Evolutionary conservation across 2,113 vertebrate genomes (phyloP), one percentile per base, ranked within the genome.

Genomic region (Dicaeum eximium): DNA sequence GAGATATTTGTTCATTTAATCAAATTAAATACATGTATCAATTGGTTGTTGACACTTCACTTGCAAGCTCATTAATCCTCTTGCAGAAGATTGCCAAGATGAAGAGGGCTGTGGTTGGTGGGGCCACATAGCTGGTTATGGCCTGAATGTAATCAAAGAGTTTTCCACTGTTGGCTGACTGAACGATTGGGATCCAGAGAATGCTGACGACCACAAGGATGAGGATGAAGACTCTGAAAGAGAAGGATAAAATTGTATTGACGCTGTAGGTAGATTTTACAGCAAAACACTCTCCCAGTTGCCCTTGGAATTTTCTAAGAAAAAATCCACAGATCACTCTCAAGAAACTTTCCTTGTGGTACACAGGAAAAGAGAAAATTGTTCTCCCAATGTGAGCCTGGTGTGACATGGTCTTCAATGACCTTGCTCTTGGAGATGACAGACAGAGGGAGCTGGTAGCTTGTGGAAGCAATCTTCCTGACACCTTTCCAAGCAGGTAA

Each of bases 131-230:
- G 96, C 99, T 99, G 93, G 98, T 98, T 92, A 99, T 97, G 53
- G 99, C 98, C 92, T 99, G 99, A 89, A 99, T 98, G 82, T 99
- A 99, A 95, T 99, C 98, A 64, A 99, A 99, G 50, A 99, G 98
- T 93, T 98, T 98, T 33, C 99, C 99, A 3, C 98, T 99, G 95
- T 99, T 99, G 89, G 99, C 98, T 72, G 98, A 97, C 62, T 99
- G 99, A 95, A 99, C 98, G 75, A 99, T 81, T 11, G 99, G 99
- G 95, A 99, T 99, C 99, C 99, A 99, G 80, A 99, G 79, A 75
- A 99, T 98, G 90, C 99, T 99, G 91, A 99, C 58, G 64, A 96
- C 95, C 58, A 99, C 98, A 71, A 99, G 97, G 57, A 99, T 54
- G 51, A 99, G 94, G 80, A 99, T 98, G 40, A 99, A 99, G 64